Evolutionary conservation across 2,888 invertebrate species (phyloP), one percentile per base, ranked within the genome.

Genomic region (Acanthoscelides obtectus): DNA sequence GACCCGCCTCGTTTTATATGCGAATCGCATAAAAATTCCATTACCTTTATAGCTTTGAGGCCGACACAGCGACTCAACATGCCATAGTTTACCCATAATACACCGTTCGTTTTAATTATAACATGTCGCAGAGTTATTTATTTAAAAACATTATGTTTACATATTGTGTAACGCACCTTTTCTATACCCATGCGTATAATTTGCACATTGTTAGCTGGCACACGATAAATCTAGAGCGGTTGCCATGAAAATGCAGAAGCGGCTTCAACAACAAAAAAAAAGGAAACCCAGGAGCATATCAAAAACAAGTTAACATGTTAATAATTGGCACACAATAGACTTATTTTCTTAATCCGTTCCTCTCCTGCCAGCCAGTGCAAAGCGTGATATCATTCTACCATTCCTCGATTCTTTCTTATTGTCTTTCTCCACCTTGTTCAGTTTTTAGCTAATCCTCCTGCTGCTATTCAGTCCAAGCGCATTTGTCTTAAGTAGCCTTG

Each of bases 21-120:
- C 45, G 45, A 12, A 45, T 4, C 45, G 3, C 45, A 45, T 45
- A 45, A 45, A 45, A 45, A 45, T 45, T 45, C 45, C 45, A 45
- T 45, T 45, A 45, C 45, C 45, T 45, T 45, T 45, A 45, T 45
- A 45, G 17, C 45, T 17, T 25, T 6, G 4, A 25, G 45, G 17
- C 45, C 45, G 45, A 45, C 12, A 45, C 17, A 45, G 45, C 12
- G 45, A 76, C 75, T 77, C 75, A 71, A 76, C 66, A 66, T 66
- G 22, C 66, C 66, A 21, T 66, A 21, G 66, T 66, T 66, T 1
- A 22, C 75, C 75, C 76, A 75, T 79, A 79, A 79, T 77, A 21
- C 77, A 74, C 74, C 76, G 75, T 77, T 79, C 78, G 78, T 80
- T 80, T 78, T 80, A 80, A 80, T 80, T 79, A 78, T 76, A 72